Percentiles rank a stretch among this genome's conserved stretches.
phyloP scores from a whole-genome alignment of 2,888 invertebrate genomes.

The Gisinianus flammeolus region DNA sequence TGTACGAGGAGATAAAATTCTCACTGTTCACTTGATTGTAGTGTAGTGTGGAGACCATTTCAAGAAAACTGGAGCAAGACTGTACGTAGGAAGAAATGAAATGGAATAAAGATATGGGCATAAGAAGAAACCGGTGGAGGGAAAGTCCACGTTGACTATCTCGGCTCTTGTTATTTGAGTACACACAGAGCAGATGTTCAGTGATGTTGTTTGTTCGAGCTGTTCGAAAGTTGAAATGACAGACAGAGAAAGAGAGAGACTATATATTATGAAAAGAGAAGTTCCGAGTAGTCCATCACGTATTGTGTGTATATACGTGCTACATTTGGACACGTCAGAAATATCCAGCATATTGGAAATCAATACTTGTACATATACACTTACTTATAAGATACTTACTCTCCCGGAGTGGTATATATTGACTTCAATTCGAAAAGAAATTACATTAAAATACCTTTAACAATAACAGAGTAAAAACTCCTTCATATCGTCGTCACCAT shows the following conservation, averaged over 20 bases:
- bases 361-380: constrained; percentile 45
- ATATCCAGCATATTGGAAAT: constrained; percentile 57
- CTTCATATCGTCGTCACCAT: not conserved
- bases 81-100: too few relatives aligned
- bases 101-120: too few relatives aligned
- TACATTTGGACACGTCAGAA: constrained; percentile 50
- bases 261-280: too few relatives aligned
- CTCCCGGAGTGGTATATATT: not conserved
- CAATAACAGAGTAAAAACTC: not conserved
- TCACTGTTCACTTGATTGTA: too few relatives aligned
- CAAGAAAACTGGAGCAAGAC: too few relatives aligned
- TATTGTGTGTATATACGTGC: not conserved
- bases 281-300: not conserved
- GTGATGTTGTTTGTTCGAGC: too few relatives aligned
- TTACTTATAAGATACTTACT: not conserved
- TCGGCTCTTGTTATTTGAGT: not conserved
- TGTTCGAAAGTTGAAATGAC: too few relatives aligned
- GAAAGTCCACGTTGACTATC: not conserved
- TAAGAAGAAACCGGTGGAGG: not conserved
- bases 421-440: not conserved
- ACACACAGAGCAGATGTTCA: too few relatives aligned
- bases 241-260: not conserved
- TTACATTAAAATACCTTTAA: not conserved
- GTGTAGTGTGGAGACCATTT: too few relatives aligned
- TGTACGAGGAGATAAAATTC: too few relatives aligned